phyloP scores from a whole-genome alignment of 2,113 vertebrate genomes.

The Mystacornis crossleyi region DNA sequence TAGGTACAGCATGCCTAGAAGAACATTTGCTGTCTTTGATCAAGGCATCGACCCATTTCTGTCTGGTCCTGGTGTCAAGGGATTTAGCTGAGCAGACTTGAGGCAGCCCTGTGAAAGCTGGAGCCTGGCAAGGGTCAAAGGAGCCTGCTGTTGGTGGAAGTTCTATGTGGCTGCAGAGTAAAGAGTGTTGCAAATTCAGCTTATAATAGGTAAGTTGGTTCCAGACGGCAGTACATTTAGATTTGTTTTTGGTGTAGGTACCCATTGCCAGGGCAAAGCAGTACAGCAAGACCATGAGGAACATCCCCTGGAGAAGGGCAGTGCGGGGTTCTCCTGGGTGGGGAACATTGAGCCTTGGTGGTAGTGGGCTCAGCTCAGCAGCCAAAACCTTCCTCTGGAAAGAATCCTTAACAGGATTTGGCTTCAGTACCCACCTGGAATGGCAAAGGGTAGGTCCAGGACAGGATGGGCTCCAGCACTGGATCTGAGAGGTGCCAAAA shows the following conservation, averaged over 20 bases:
- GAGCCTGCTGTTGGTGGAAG: background rate
- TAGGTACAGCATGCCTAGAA: background rate
- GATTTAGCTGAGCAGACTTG: background rate
- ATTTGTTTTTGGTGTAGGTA: background rate
- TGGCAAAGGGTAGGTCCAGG: background rate
- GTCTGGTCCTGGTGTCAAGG: fast-evolving
- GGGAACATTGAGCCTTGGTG: fast-evolving
- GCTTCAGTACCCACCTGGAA: fast-evolving
- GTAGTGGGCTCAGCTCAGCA: background rate
- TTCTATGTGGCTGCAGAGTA: background rate
- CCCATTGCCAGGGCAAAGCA: background rate
- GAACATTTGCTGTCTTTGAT: background rate
- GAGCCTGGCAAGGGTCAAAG: background rate
- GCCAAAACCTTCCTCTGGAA: background rate
- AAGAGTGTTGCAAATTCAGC: background rate
- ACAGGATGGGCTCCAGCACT: background rate
- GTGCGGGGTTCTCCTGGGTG: fast-evolving
- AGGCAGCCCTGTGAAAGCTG: background rate
- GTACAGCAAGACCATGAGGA: background rate
- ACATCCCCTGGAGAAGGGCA: background rate
- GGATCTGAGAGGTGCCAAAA: background rate
- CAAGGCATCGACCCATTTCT: background rate
- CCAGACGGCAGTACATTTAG: background rate
- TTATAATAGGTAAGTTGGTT: background rate
- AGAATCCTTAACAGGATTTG: background rate